Percentiles rank a stretch among this genome's conserved stretches.
Evolutionary conservation across 37 sponge, comb jelly and placozoan species (phyloP).

Genomic region (Theonella swinhoei): DNA sequence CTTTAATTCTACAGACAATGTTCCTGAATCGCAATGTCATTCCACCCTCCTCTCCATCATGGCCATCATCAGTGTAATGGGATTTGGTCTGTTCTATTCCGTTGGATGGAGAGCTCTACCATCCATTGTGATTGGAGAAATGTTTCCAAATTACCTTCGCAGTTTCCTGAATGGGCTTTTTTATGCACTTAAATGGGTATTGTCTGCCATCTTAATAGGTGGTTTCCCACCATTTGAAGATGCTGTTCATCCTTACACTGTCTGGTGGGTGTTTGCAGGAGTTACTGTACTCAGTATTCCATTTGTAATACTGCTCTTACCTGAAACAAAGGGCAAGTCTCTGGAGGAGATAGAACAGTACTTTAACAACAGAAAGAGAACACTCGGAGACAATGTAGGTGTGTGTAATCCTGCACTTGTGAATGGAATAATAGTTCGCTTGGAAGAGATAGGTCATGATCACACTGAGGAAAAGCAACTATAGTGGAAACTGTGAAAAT

Average conservation of each 20-base stretch:
- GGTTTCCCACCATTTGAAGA: constrained; percentile 20
- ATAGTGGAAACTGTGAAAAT: no score
- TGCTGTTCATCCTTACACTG: constrained; percentile 1
- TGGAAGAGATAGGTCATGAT: no score
- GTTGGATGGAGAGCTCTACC: constrained; percentile 60
- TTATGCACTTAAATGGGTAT: constrained; percentile 34
- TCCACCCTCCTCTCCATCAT: constrained; percentile 5
- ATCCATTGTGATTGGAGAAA: constrained; percentile 63
- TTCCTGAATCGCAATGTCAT: no score
- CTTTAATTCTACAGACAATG: background rate
- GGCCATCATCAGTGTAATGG: constrained; percentile 26
- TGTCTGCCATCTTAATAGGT: constrained; percentile 40
- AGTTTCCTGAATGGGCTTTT: constrained; percentile 50
- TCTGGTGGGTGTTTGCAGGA: constrained; percentile 64
- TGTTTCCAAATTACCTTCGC: constrained; percentile 58
- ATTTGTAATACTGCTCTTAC: constrained; percentile 76
- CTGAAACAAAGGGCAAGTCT: constrained; percentile 86
- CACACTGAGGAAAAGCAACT: no score
- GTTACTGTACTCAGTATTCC: constrained; percentile 39
- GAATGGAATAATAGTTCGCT: no score
- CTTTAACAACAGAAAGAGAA: no score
- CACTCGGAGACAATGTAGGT: no score
- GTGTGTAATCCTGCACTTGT: no score
- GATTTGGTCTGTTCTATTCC: constrained; percentile 52
- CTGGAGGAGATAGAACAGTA: constrained; percentile 75